These are phyloP conservation scores for Drosophila engyochracea DNA, from an alignment of 2,888 invertebrate genomes.

Conservation along the genomic window DNA sequence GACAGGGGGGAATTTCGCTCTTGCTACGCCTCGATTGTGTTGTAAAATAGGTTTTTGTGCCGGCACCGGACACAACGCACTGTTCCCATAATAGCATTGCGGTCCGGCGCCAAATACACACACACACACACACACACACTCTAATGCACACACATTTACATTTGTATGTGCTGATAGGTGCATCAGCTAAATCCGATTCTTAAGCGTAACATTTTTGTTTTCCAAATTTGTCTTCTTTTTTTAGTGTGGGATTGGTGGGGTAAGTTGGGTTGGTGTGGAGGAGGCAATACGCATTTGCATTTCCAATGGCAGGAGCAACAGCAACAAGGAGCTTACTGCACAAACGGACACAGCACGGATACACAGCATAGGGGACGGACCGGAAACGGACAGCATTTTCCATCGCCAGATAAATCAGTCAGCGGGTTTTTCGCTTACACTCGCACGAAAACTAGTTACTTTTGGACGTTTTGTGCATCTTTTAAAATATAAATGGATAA, in stretches of 20 bases:
- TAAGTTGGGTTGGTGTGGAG: neutral
- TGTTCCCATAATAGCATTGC: conserved; percentile 77
- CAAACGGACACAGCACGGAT: neutral
- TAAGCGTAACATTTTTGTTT: conserved; percentile 52
- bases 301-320: conserved; percentile 23
- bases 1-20: conserved; percentile 15
- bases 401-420: conserved; percentile 23
- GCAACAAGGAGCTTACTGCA: conserved; percentile 35
- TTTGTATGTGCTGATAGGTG: conserved; percentile 46
- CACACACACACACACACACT: neutral
- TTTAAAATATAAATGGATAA: neutral
- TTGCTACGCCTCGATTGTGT: conserved; percentile 18
- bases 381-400: conserved; percentile 1
- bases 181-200: conserved; percentile 72
- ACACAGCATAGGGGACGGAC: no score
- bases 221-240: conserved; percentile 11
- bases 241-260: neutral
- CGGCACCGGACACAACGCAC: conserved; percentile 49
- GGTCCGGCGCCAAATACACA: conserved; percentile 60
- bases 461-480: neutral
- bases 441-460: conserved; percentile 2
- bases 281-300: conserved; percentile 36
- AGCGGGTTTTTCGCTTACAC: conserved; percentile 7
- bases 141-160: conserved; percentile 9
- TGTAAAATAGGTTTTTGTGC: conserved; percentile 45